Percentiles rank a stretch among this genome's conserved stretches.
These are phyloP conservation scores for Echinops telfairi DNA, from an alignment of 2,113 vertebrate genomes.

Conservation along the genomic window DNA sequence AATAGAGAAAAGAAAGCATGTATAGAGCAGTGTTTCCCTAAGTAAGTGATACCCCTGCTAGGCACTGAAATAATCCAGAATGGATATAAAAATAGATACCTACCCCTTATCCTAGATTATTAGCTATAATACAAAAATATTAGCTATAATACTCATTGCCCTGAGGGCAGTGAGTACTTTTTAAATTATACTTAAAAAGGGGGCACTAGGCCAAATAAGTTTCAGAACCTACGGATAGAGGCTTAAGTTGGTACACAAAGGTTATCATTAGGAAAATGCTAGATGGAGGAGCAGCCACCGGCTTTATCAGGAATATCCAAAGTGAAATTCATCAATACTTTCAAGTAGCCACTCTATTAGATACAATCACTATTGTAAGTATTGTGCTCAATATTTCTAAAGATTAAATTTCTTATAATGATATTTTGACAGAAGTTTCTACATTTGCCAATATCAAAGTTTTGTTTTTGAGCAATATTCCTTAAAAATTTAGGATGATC, in stretches of 20 bases:
- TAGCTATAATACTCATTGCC: no score
- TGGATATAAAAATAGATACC: no score
- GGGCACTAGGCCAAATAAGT: no score
- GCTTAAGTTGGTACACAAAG: neutral
- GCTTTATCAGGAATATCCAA: neutral
- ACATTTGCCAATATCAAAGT: neutral
- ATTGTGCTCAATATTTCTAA: neutral
- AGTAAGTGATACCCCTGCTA: no score
- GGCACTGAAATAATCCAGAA: no score
- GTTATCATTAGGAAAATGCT: neutral
- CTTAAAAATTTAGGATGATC: constrained; percentile 22
- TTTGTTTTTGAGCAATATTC: constrained; percentile 29
- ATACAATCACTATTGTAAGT: neutral
- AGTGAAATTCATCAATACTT: neutral
- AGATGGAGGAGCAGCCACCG: neutral
- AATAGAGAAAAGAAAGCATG: neutral
- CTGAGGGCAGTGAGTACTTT: no score
- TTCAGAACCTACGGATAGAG: neutral
- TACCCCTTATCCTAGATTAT: no score
- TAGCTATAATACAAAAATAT: no score
- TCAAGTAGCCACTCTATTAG: neutral
- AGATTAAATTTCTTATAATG: constrained; percentile 23
- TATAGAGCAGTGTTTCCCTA: neutral
- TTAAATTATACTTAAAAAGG: no score
- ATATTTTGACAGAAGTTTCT: neutral